Evolutionary conservation across 2,113 vertebrate species (phyloP).

Genomic region (Sporophila hypoxantha): DNA sequence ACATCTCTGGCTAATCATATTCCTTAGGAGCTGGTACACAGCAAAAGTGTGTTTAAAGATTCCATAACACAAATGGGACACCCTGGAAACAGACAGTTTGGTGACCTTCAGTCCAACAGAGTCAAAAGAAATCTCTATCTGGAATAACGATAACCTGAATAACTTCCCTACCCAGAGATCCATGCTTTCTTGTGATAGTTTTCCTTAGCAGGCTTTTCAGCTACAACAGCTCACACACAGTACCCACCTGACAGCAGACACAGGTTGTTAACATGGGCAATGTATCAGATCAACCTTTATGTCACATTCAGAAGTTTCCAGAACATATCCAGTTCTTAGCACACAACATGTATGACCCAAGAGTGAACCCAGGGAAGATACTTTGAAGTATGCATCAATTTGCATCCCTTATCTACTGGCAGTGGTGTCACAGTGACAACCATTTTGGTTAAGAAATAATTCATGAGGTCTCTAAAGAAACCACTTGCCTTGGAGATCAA

Average conservation of each 20-base stretch:
- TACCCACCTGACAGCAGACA: neutral
- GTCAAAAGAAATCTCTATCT: neutral
- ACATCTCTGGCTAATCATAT: neutral
- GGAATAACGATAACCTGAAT: neutral
- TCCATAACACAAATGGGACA: neutral
- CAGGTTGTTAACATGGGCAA: neutral
- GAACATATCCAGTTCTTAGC: neutral
- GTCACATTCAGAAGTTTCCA: neutral
- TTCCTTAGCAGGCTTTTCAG: neutral
- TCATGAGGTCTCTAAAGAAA: neutral
- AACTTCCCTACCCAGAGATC: neutral
- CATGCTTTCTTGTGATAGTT: neutral
- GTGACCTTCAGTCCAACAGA: neutral
- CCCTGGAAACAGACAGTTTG: neutral
- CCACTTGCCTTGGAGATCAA: slow-evolving; percentile 88
- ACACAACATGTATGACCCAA: neutral
- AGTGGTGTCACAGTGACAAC: neutral
- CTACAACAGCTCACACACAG: neutral
- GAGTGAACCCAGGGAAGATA: slow-evolving; percentile 6
- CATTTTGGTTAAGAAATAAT: neutral
- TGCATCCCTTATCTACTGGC: slow-evolving; percentile 25
- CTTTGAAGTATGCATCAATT: neutral
- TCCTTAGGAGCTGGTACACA: neutral
- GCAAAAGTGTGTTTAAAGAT: neutral
- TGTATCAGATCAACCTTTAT: neutral